Percentiles rank a stretch among this genome's conserved stretches.
Conservation (phyloP, 2,797 vertebrate species). For the Sebastes variabilis region DNA sequence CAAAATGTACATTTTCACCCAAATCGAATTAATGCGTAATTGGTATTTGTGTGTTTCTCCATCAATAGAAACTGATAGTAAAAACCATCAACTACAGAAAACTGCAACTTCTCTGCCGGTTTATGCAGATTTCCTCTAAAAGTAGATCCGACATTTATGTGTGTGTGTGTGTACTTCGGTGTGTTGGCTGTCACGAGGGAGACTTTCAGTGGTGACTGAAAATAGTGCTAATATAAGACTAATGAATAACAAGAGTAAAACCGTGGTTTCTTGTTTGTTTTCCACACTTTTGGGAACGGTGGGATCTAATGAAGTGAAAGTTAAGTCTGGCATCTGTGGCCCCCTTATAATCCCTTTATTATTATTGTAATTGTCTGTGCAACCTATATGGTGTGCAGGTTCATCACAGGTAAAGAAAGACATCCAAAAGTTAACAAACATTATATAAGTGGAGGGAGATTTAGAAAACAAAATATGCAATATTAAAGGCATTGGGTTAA, state of each 20-base stretch:
- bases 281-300: constrained; percentile 42
- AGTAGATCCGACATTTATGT: constrained; percentile 25
- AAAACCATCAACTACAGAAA: neutral
- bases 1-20: neutral
- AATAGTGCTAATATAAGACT: constrained; percentile 47
- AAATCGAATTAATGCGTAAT: constrained; percentile 9
- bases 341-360: constrained; percentile 23
- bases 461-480: neutral
- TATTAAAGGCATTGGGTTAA: neutral
- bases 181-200: constrained; percentile 12
- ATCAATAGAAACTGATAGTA: neutral
- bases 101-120: neutral
- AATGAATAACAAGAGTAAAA: constrained; percentile 52
- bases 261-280: constrained; percentile 44
- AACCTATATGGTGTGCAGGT: neutral
- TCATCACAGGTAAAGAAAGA: neutral
- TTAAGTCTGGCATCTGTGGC: constrained; percentile 17
- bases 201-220: constrained; percentile 27
- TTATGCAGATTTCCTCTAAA: constrained; percentile 29
- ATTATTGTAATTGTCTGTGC: constrained; percentile 14
- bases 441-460: neutral
- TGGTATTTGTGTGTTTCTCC: neutral
- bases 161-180: neutral
- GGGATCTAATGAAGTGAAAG: constrained; percentile 27
- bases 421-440: neutral